phyloP scores from a whole-genome alignment of 2,888 invertebrate genomes.

The Drosophila hawaiiensis region DNA sequence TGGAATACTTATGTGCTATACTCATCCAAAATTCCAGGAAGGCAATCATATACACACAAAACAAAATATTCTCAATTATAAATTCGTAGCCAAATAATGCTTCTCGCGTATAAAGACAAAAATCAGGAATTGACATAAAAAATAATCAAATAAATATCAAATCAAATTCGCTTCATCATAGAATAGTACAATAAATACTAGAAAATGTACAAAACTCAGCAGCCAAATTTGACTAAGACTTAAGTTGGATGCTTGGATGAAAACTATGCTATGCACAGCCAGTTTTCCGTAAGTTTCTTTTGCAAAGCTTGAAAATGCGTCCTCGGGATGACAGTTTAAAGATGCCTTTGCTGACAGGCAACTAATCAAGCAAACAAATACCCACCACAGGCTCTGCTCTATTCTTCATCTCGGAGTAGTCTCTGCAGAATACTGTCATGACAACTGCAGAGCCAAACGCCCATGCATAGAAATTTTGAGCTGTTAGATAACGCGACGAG shows the following conservation, averaged over 20 bases:
- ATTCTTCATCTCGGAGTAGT: background rate
- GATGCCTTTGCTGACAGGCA: slow-evolving; percentile 35
- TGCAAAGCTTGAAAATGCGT: background rate
- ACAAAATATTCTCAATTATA: background rate
- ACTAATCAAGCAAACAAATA: slow-evolving; percentile 57
- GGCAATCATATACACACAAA: background rate
- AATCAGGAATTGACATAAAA: background rate
- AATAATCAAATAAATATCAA: background rate
- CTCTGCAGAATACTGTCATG: slow-evolving; percentile 4
- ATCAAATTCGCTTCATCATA: background rate
- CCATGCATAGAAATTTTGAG: slow-evolving; percentile 53
- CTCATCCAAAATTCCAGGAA: background rate
- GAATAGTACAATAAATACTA: background rate
- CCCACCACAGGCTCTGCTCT: slow-evolving; percentile 4
- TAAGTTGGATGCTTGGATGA: background rate
- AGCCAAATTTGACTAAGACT: background rate
- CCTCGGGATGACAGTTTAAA: slow-evolving; percentile 9
- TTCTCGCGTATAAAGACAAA: background rate
- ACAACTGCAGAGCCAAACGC: slow-evolving; percentile 20
- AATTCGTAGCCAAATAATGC: background rate
- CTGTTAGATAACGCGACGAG: slow-evolving; percentile 35
- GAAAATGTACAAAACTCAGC: background rate
- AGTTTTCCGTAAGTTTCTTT: slow-evolving; percentile 1
- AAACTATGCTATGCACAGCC: background rate
- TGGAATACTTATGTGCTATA: background rate